Conservation (phyloP, 2,888 invertebrate species). For the Erebia epiphron region DNA sequence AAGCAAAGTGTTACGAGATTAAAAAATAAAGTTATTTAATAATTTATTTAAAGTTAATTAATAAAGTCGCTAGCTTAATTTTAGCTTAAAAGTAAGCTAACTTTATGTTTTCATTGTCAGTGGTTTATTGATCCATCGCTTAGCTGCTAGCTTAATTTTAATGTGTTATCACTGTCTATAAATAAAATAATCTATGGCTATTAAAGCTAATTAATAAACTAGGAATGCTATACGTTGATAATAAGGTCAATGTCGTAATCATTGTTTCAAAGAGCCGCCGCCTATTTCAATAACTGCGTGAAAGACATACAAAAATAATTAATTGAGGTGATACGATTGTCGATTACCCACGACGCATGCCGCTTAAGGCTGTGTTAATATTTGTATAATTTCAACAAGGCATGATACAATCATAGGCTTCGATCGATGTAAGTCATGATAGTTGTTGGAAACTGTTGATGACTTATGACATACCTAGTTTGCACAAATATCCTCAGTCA, state of each 20-base stretch:
- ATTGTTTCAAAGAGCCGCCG: not conserved
- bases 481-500: too few relatives aligned
- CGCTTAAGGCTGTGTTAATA: not conserved
- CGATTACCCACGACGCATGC: not conserved
- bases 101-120: too few relatives aligned
- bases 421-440: too few relatives aligned
- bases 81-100: too few relatives aligned
- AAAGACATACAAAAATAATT: constrained; percentile 18
- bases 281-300: not conserved
- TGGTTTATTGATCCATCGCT: too few relatives aligned
- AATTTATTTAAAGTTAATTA: not conserved
- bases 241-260: not conserved
- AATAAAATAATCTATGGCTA: not conserved
- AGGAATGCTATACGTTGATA: not conserved
- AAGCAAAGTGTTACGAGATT: not conserved
- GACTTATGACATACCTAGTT: too few relatives aligned
- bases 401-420: too few relatives aligned
- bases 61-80: too few relatives aligned
- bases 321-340: not conserved
- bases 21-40: not conserved
- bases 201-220: not conserved
- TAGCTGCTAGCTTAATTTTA: too few relatives aligned
- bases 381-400: not conserved
- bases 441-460: too few relatives aligned
- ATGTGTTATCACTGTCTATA: too few relatives aligned